Conservation (phyloP, 1,140 invertebrate genomes). For the Drosophila bipectinata region DNA sequence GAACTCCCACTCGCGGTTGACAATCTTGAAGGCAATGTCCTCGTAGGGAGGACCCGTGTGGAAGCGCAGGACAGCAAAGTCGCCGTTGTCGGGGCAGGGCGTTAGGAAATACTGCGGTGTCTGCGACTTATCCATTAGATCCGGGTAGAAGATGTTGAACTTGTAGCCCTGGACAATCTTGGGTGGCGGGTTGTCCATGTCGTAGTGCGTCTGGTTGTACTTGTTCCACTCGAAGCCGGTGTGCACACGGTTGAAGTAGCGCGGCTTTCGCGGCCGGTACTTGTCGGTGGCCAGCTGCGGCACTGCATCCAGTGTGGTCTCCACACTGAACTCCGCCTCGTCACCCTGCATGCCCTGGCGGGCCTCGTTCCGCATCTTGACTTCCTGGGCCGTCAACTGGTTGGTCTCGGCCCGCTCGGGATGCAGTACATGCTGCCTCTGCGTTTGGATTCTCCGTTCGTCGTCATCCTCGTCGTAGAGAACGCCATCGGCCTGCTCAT, state of each 20-base stretch:
- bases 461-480: conserved; percentile 64
- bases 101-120: conserved; percentile 98
- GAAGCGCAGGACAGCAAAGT: conserved; percentile 98
- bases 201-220: conserved; percentile 99
- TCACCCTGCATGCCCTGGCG: conserved; percentile 94
- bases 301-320: conserved; percentile 93
- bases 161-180: conserved; percentile 99
- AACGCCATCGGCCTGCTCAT: conserved; percentile 92
- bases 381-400: conserved; percentile 85
- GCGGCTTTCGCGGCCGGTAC: conserved; percentile 97
- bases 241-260: conserved; percentile 98
- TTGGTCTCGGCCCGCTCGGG: conserved; percentile 49
- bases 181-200: conserved; percentile 99
- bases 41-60: conserved; percentile 99
- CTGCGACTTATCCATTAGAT: conserved; percentile 97
- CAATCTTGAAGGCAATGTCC: conserved; percentile 99
- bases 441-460: conserved; percentile 55
- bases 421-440: conserved; percentile 51
- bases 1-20: conserved; percentile 99
- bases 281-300: conserved; percentile 99
- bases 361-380: conserved; percentile 90
- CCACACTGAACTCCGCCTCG: conserved; percentile 96
- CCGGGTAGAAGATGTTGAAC: conserved; percentile 99
- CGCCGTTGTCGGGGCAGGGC: conserved; percentile 95
- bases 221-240: conserved; percentile 99